These are phyloP conservation scores for Oreotrochilus melanogaster DNA, from an alignment of 2,113 vertebrate species.

Conservation along the genomic window DNA sequence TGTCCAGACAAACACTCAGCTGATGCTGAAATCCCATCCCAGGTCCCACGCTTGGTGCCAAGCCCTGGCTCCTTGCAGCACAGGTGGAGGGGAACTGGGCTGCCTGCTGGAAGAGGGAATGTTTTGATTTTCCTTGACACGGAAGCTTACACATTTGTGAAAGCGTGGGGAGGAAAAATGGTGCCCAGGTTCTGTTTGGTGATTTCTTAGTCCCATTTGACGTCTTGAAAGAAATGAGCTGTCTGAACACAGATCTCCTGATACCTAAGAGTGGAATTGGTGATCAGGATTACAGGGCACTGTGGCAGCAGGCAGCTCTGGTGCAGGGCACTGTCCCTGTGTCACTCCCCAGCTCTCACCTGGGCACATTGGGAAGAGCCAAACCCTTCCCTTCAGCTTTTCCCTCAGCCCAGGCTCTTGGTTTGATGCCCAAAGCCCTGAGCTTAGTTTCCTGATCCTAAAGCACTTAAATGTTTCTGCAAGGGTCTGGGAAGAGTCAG, in stretches of 20 bases:
- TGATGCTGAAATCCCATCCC: not conserved
- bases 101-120: not conserved
- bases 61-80: not conserved
- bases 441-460: not conserved
- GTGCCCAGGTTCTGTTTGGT: not conserved
- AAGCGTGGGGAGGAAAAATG: not conserved
- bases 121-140: not conserved
- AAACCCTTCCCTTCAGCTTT: not conserved
- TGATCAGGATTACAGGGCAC: not conserved
- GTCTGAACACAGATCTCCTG: not conserved
- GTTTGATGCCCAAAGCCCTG: not conserved
- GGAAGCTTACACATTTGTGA: not conserved
- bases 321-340: not conserved
- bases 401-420: not conserved
- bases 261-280: not conserved
- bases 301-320: not conserved
- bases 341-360: not conserved
- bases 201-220: not conserved
- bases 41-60: not conserved
- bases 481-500: not conserved
- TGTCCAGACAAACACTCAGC: not conserved
- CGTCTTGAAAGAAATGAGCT: not conserved
- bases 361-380: rapidly evolving
- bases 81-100: not conserved
- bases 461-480: not conserved